Base-by-base conservation (phyloP, 2,797 vertebrate genomes). In the Harpia harpyja region DNA sequence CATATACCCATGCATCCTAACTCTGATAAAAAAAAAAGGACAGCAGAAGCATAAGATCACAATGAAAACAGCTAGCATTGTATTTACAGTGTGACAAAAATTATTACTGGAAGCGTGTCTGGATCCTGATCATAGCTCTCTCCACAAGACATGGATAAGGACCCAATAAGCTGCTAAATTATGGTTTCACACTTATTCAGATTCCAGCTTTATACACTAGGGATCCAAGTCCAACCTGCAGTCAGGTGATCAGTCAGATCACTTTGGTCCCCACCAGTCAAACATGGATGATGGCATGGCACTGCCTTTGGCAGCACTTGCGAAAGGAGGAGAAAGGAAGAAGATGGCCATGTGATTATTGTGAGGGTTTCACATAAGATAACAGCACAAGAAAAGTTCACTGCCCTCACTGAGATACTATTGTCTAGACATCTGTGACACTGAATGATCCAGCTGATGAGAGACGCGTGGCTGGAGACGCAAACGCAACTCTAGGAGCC, bases 241-340 rank as follows among this genome's bases (percentile, higher is more conserved):
- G 32, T 37, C 20, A 14, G 3, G n/a, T 7, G 11, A 60, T 9
- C 32, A 73, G 27, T 35, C 30, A 23, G 44, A 44, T 57, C 24
- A n/a, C 74, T 63, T 80, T 12, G 35, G 41, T 85, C 14, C 7
- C 12, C 12, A 20, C 33, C 0, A 56, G 53, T 8, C 35, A 63
- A 74, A 27, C 0, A 1, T 17, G 44, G 51, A 35, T 25, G 25
- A 88, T 0, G 57, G 28, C 19, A 80, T 0, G 6, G 39, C 22
- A 49, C 57, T n/a, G 21, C 30, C 63, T 86, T 51, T 44, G 51
- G 48, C 33, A 84, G 53, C 51, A 48, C 43, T 5, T 44, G 9
- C 33, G 54, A 64, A 78, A 78, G 33, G 9, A 59, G 22, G 4
- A 83, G 27, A 6, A 5, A 69, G 27, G 24, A 32, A 23, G 37